phyloP scores from a whole-genome alignment of 2,797 vertebrate genomes.

The Anniella stebbinsi region DNA sequence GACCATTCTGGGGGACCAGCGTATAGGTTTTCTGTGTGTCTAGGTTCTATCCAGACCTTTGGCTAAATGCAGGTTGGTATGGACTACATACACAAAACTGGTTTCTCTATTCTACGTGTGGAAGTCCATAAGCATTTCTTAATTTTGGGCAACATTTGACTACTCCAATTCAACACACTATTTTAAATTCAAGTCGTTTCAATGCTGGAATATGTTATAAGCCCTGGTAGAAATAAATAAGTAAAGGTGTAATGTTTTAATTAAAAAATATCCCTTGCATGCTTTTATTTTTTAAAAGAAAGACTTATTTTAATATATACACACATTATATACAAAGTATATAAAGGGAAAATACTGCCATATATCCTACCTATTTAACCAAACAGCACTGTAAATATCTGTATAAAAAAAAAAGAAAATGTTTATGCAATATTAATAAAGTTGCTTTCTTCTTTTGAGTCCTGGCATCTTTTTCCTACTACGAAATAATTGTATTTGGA shows the following conservation, averaged over 20 bases:
- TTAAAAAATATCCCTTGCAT: slow-evolving; percentile 86
- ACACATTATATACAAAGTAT: slow-evolving; percentile 73
- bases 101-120: not conserved
- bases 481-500: no score
- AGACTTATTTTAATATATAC: slow-evolving; percentile 46
- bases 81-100: not conserved
- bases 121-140: not conserved
- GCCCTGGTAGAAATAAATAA: slow-evolving; percentile 75
- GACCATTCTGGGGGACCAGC: not conserved
- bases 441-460: slow-evolving; percentile 82
- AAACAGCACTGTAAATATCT: slow-evolving; percentile 92
- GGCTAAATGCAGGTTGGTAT: not conserved
- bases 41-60: not conserved
- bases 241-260: slow-evolving; percentile 78
- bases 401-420: slow-evolving; percentile 85
- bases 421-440: slow-evolving; percentile 95
- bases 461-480: not conserved
- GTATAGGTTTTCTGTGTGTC: not conserved
- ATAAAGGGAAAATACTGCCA: slow-evolving; percentile 85
- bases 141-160: not conserved
- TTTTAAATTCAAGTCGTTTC: slow-evolving; percentile 56
- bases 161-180: not conserved
- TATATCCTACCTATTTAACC: slow-evolving; percentile 83
- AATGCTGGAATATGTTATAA: slow-evolving; percentile 67
- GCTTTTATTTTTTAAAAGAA: slow-evolving; percentile 77